Percentiles rank a stretch among this genome's conserved stretches.
These are phyloP conservation scores for Portevinia maculata DNA, from an alignment of 2,888 invertebrate genomes.

Conservation along the genomic window DNA sequence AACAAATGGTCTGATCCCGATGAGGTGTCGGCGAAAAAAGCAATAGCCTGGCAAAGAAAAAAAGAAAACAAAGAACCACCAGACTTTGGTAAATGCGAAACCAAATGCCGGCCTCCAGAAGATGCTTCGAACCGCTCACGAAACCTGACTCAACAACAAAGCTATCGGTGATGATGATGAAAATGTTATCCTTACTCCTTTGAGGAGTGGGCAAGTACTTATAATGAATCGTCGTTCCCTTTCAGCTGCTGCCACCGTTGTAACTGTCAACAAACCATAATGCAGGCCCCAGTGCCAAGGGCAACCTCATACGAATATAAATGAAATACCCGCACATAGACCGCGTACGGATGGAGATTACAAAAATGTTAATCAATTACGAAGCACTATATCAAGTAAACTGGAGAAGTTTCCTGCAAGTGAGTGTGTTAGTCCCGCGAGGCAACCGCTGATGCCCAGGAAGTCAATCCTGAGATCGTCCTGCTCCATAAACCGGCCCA, in stretches of 20 bases:
- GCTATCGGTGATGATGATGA: conserved; percentile 28
- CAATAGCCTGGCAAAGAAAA: conserved; percentile 61
- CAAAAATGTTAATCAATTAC: conserved; percentile 53
- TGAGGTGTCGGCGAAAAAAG: conserved; percentile 47
- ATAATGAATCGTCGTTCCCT: conserved; percentile 68
- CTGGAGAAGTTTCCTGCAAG: conserved; percentile 25
- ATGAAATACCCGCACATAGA: conserved; percentile 24
- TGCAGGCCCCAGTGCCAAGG: conserved; percentile 14
- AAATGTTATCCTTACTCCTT: conserved; percentile 65
- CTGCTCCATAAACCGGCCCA: conserved; percentile 75
- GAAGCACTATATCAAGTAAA: conserved; percentile 27
- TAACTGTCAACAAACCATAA: conserved; percentile 66
- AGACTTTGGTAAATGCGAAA: conserved; percentile 64
- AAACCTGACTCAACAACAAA: conserved; percentile 76
- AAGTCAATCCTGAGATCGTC: conserved; percentile 81
- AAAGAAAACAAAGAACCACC: conserved; percentile 69
- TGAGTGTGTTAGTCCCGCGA: background rate
- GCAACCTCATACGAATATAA: background rate
- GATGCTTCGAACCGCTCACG: conserved; percentile 77
- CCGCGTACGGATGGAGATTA: conserved; percentile 22
- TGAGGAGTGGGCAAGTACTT: conserved; percentile 67
- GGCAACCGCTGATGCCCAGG: conserved; percentile 17
- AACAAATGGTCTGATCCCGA: conserved; percentile 81
- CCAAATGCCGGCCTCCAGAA: conserved; percentile 76
- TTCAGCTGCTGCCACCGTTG: conserved; percentile 75